Evolutionary conservation across 2,888 invertebrate species (phyloP).

Genomic region (Dicranocentrus wangi): DNA sequence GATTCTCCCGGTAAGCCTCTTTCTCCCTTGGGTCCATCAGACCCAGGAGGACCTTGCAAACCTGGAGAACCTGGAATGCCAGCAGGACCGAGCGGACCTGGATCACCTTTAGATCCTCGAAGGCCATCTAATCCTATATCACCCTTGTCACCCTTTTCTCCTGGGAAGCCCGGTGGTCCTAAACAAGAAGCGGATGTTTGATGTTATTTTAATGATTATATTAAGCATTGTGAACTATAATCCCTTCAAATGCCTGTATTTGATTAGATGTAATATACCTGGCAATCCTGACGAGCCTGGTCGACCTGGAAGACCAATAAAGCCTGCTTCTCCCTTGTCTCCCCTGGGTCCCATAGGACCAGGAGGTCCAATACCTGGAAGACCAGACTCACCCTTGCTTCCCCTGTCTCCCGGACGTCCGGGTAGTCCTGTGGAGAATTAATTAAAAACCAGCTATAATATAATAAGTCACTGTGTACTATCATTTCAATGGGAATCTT

Average conservation of each 20-base stretch:
- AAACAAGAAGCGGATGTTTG: not conserved
- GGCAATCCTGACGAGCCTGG: conserved; percentile 66
- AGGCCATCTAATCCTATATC: conserved; percentile 78
- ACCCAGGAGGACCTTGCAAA: conserved; percentile 80
- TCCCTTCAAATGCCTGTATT: too few species aligned
- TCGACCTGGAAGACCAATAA: conserved; percentile 71
- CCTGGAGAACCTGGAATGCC: conserved; percentile 76
- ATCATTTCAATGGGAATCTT: too few species aligned
- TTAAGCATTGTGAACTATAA: too few species aligned
- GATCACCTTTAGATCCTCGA: conserved; percentile 79
- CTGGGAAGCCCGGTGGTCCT: conserved; percentile 78
- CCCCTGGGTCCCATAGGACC: conserved; percentile 80
- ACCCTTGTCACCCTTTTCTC: conserved; percentile 83
- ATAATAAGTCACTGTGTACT: too few species aligned
- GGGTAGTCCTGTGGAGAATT: conserved; percentile 81
- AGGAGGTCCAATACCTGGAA: conserved; percentile 81
- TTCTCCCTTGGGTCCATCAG: conserved; percentile 81
- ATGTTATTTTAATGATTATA: too few species aligned
- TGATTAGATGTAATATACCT: too few species aligned
- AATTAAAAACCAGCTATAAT: too few species aligned
- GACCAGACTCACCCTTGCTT: conserved; percentile 83
- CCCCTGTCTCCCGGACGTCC: conserved; percentile 76
- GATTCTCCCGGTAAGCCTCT: conserved; percentile 83
- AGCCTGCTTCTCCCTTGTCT: conserved; percentile 72
- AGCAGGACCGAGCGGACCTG: conserved; percentile 82